These are phyloP conservation scores for Nixonia krombeini DNA, from an alignment of 1,140 invertebrate genomes.

Conservation along the genomic window DNA sequence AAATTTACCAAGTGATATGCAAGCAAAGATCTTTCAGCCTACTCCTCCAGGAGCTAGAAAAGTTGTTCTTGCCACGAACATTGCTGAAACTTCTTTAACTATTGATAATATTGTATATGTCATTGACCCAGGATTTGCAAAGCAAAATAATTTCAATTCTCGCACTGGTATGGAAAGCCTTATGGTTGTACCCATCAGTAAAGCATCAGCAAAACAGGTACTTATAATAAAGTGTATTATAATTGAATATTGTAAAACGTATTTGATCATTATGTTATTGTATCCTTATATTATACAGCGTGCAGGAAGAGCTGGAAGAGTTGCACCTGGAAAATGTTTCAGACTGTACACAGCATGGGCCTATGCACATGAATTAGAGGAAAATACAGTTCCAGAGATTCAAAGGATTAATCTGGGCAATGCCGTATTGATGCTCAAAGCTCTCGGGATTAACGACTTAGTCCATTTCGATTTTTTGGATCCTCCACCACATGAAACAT, in stretches of 20 bases:
- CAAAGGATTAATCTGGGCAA: slow-evolving; percentile 97
- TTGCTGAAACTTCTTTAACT: slow-evolving; percentile 98
- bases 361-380: slow-evolving; percentile 97
- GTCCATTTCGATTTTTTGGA: slow-evolving; percentile 99
- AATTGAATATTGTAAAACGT: no score
- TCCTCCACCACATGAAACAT: slow-evolving; percentile 96
- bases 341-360: slow-evolving; percentile 97
- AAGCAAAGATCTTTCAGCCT: slow-evolving; percentile 97
- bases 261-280: no score
- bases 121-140: slow-evolving; percentile 99
- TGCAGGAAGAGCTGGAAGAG: slow-evolving; percentile 85
- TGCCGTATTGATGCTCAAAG: slow-evolving; percentile 96
- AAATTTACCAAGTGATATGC: slow-evolving; percentile 98
- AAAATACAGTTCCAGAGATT: slow-evolving; percentile 98
- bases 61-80: slow-evolving; percentile 97
- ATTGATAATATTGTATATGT: slow-evolving; percentile 99
- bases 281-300: no score
- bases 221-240: slow-evolving; percentile 88
- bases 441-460: slow-evolving; percentile 96
- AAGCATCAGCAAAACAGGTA: slow-evolving; percentile 96
- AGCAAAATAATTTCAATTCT: slow-evolving; percentile 99
- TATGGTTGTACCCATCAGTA: slow-evolving; percentile 98
- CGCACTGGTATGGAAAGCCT: slow-evolving; percentile 98
- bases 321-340: slow-evolving; percentile 98
- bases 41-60: slow-evolving; percentile 96